These are phyloP conservation scores for Antrozous pallidus DNA, from an alignment of 2,797 vertebrate species.

Conservation along the genomic window DNA sequence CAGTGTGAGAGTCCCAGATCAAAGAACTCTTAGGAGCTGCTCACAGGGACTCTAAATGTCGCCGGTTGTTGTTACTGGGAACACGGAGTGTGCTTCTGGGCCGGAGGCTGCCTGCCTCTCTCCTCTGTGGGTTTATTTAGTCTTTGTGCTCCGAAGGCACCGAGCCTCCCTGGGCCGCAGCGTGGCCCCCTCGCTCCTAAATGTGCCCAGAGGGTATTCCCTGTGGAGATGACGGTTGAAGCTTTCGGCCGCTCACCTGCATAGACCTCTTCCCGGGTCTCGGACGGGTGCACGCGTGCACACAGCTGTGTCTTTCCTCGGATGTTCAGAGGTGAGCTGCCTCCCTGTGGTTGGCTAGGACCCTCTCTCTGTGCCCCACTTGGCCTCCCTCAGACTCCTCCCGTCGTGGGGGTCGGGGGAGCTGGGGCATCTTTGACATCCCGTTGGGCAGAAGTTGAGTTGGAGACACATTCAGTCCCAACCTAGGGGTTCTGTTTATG, in stretches of 20 bases:
- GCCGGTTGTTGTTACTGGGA: background rate
- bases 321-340: background rate
- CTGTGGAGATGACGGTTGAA: background rate
- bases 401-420: too few relatives aligned
- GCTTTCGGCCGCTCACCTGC: background rate
- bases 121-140: background rate
- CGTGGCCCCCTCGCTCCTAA: background rate
- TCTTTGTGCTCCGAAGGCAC: background rate
- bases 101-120: background rate
- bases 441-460: background rate
- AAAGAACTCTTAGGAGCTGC: background rate
- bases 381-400: background rate
- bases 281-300: too few relatives aligned
- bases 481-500: background rate
- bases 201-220: background rate
- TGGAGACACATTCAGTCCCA: background rate
- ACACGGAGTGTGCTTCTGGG: background rate
- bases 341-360: too few relatives aligned
- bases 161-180: background rate
- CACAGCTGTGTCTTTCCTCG: background rate
- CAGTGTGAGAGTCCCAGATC: background rate
- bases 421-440: background rate
- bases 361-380: fast-evolving
- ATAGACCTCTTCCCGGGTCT: fast-evolving
- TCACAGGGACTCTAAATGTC: background rate